A percentile compares a stretch with the other conserved stretches of the same genome.
phyloP scores from a whole-genome alignment of 2,888 invertebrate genomes.

The Leptopterna dolabrata region DNA sequence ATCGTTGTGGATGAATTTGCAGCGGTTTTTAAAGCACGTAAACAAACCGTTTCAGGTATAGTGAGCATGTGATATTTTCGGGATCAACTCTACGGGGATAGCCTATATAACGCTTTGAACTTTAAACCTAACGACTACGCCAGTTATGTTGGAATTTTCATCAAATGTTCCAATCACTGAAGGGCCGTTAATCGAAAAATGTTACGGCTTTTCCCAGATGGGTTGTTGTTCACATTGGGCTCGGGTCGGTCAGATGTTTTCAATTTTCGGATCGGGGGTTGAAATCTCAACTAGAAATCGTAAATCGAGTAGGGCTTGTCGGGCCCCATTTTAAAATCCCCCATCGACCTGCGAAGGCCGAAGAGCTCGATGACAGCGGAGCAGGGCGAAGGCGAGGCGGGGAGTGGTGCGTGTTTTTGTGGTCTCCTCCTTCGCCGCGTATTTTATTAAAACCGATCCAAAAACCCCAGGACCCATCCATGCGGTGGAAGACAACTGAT shows the following conservation, averaged over 20 bases:
- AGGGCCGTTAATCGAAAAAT: no score
- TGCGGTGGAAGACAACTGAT: constrained; percentile 18
- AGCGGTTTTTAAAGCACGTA: no score
- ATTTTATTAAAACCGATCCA: constrained; percentile 19
- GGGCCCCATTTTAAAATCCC: background rate
- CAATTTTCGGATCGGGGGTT: background rate
- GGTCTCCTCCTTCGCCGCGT: background rate
- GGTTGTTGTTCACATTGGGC: no score
- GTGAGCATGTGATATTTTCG: no score
- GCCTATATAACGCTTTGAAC: no score
- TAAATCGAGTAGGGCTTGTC: background rate
- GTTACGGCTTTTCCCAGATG: no score
- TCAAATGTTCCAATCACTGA: no score
- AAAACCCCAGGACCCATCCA: background rate
- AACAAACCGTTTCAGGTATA: no score
- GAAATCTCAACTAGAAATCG: background rate
- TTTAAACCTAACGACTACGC: no score
- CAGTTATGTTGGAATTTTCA: no score
- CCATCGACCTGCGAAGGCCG: background rate
- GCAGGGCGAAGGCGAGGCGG: background rate
- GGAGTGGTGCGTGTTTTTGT: background rate
- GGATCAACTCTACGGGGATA: no score
- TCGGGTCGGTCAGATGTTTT: background rate
- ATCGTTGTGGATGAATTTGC: no score
- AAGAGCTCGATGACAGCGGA: background rate